These are phyloP conservation scores for Danio albolineatus DNA, from an alignment of 2,797 vertebrate species.

Conservation along the genomic window DNA sequence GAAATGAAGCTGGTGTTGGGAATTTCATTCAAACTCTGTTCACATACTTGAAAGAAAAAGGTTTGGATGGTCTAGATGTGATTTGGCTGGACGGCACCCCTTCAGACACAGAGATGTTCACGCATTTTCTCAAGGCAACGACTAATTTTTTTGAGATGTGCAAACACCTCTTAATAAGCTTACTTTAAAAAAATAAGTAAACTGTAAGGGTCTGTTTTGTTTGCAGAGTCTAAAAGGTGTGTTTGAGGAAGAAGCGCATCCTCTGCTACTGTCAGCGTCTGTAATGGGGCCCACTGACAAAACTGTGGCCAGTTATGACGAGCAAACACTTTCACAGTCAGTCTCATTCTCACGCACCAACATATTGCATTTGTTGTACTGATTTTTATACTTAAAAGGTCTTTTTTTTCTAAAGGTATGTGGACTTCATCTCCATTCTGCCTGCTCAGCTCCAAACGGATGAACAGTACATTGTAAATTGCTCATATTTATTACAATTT, in stretches of 20 bases:
- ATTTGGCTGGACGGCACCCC: slow-evolving; percentile 35
- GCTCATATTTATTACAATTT: background rate
- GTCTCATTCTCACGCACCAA: background rate
- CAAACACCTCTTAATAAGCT: background rate
- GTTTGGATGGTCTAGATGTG: slow-evolving; percentile 59
- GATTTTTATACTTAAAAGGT: background rate
- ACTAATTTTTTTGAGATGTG: background rate
- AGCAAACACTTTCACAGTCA: slow-evolving; percentile 42
- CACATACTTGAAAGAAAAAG: slow-evolving; percentile 51
- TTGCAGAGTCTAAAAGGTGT: slow-evolving; percentile 31
- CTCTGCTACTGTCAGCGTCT: slow-evolving; percentile 36
- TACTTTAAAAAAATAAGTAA: background rate
- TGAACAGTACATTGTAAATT: slow-evolving; percentile 41
- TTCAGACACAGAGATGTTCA: slow-evolving; percentile 35
- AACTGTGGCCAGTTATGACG: background rate
- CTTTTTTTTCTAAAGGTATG: slow-evolving; percentile 33
- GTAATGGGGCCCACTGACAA: background rate
- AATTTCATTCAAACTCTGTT: slow-evolving; percentile 15
- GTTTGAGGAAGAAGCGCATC: slow-evolving; percentile 4
- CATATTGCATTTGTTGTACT: background rate
- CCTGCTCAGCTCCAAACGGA: slow-evolving; percentile 3
- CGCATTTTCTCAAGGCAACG: slow-evolving; percentile 43
- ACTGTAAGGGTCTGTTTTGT: background rate
- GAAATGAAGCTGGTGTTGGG: slow-evolving; percentile 20
- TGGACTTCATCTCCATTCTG: slow-evolving; percentile 52